These are phyloP conservation scores for Proales similis DNA, from an alignment of 1,140 invertebrate genomes.

Conservation along the genomic window DNA sequence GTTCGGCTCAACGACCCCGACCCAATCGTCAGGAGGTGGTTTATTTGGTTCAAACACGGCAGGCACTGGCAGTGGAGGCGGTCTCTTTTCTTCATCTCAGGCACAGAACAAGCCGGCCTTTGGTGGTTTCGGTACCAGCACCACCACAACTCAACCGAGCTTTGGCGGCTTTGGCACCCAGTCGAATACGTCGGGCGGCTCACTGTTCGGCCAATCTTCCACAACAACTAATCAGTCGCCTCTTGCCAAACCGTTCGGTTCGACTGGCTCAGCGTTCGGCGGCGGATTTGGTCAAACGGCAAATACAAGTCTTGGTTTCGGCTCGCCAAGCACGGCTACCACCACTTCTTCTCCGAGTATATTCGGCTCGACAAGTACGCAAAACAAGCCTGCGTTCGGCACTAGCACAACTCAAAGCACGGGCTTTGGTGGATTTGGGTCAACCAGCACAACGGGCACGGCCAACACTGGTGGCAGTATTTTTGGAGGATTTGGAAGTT, in stretches of 20 bases:
- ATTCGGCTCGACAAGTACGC: conserved; percentile 11
- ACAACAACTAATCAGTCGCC: no score
- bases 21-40: conserved; percentile 39
- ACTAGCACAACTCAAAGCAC: neutral
- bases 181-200: conserved; percentile 39
- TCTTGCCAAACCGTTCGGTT: conserved; percentile 38
- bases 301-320: conserved; percentile 41
- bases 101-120: conserved; percentile 42
- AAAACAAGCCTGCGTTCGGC: no score
- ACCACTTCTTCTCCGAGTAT: neutral
- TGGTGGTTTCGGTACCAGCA: conserved; percentile 43
- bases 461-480: neutral
- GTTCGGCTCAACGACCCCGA: conserved; percentile 40
- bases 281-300: conserved; percentile 41
- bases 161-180: conserved; percentile 39
- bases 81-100: conserved; percentile 38
- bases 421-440: conserved; percentile 7
- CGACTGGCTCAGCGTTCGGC: conserved; percentile 42
- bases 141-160: conserved; percentile 30
- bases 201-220: conserved; percentile 43
- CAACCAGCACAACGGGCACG: neutral
- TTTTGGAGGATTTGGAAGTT: conserved; percentile 25
- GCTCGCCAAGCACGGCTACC: conserved; percentile 20
- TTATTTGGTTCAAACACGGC: neutral
- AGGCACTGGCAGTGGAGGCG: neutral